phyloP scores from a whole-genome alignment of 2,888 invertebrate genomes.

The Cryptocheilus praepositus region DNA sequence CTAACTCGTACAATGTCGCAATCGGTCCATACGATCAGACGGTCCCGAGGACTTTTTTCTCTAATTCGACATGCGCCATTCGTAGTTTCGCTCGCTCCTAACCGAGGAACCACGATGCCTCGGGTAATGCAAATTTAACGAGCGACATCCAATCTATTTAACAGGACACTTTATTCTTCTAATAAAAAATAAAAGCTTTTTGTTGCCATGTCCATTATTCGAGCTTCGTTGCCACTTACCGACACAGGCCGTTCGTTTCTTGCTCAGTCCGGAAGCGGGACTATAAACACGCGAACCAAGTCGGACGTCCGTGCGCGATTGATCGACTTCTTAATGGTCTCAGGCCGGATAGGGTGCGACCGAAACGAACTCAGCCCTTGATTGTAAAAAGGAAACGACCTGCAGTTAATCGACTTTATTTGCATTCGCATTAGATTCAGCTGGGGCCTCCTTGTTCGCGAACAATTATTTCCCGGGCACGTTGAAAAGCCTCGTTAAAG shows the following conservation, averaged over 20 bases:
- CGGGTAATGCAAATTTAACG: conserved; percentile 17
- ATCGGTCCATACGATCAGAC: too few relatives aligned
- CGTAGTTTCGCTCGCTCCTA: too few relatives aligned
- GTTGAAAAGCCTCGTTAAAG: too few relatives aligned
- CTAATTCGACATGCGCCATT: too few relatives aligned
- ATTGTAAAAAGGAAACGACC: too few relatives aligned
- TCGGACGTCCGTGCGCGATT: not conserved
- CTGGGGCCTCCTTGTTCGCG: not conserved
- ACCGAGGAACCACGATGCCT: not conserved
- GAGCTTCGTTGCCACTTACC: conserved; percentile 12
- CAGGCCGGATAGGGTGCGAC: too few relatives aligned
- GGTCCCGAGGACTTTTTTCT: too few relatives aligned
- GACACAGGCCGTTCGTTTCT: conserved; percentile 13
- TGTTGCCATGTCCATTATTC: conserved; percentile 5
- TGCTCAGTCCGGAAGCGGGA: conserved; percentile 8
- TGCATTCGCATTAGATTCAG: too few relatives aligned
- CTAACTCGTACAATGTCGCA: too few relatives aligned
- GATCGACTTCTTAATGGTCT: conserved; percentile 1
- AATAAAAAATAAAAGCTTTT: conserved; percentile 13
- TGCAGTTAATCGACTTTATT: too few relatives aligned
- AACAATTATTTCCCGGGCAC: conserved; percentile 5
- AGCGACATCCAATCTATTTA: conserved; percentile 11
- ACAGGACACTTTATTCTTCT: not conserved
- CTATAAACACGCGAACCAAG: conserved; percentile 17
- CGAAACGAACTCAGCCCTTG: too few relatives aligned